Conservation (phyloP, 2,888 invertebrate species). For the Drosophila hamatofila region DNA sequence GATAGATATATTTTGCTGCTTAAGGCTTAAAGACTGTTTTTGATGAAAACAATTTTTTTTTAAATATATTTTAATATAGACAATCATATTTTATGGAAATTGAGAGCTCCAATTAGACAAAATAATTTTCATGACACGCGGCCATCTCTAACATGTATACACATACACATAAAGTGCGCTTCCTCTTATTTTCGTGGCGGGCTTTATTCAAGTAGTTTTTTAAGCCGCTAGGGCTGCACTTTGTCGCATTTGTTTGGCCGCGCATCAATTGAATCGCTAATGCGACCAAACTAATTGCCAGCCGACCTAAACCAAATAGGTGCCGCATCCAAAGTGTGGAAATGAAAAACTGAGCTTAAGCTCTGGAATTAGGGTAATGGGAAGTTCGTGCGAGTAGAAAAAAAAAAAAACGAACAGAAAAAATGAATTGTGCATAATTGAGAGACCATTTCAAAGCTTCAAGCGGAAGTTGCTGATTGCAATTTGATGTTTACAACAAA, state of each 20-base stretch:
- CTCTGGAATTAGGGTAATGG: slow-evolving; percentile 49
- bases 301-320: background rate
- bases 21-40: no score
- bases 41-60: no score
- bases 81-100: no score
- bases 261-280: slow-evolving; percentile 59
- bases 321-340: slow-evolving; percentile 29
- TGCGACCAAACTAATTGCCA: slow-evolving; percentile 52
- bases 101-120: no score
- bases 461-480: slow-evolving; percentile 51
- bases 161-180: background rate
- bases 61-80: no score
- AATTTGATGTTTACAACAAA: slow-evolving; percentile 50
- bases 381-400: slow-evolving; percentile 25
- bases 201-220: slow-evolving; percentile 49
- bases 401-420: slow-evolving; percentile 3
- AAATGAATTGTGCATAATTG: slow-evolving; percentile 54
- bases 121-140: slow-evolving; percentile 10
- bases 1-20: no score
- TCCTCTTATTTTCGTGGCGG: background rate
- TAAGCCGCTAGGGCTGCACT: slow-evolving; percentile 49
- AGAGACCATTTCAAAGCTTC: slow-evolving; percentile 4
- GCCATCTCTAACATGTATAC: background rate
- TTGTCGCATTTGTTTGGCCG: slow-evolving; percentile 22
- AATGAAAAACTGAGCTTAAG: slow-evolving; percentile 30